These are phyloP conservation scores for Megalonaias nervosa DNA, from an alignment of 1,140 invertebrate species.

Conservation along the genomic window DNA sequence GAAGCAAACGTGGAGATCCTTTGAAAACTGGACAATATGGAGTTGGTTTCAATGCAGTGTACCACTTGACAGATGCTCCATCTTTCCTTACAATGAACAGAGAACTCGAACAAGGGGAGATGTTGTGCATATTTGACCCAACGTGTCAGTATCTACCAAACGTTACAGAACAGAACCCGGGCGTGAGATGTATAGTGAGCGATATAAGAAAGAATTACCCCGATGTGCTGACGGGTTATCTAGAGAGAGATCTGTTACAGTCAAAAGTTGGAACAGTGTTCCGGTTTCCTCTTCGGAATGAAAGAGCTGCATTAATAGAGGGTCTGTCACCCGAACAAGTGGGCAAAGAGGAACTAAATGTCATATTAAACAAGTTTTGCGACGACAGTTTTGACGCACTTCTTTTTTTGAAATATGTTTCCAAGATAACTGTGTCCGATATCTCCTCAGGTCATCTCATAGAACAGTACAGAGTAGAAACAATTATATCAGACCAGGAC, in stretches of 20 bases:
- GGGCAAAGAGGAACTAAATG: conserved; percentile 17
- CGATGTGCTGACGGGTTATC: conserved; percentile 1
- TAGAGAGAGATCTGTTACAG: too few species aligned
- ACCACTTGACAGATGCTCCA: conserved; percentile 65
- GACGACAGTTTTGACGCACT: conserved; percentile 45
- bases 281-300: conserved; percentile 44
- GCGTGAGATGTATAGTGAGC: conserved; percentile 37
- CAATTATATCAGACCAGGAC: conserved; percentile 10
- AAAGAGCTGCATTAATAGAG: conserved; percentile 32
- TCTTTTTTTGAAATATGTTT: conserved; percentile 51
- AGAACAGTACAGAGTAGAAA: conserved; percentile 28
- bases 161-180: conserved; percentile 46
- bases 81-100: conserved; percentile 53
- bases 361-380: conserved; percentile 44
- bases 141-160: conserved; percentile 48
- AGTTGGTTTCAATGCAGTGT: conserved; percentile 67
- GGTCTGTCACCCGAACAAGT: conserved; percentile 32
- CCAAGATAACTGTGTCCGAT: conserved; percentile 38
- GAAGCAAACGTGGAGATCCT: conserved; percentile 51
- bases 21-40: conserved; percentile 61
- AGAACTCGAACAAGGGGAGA: conserved; percentile 25
- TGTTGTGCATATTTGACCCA: conserved; percentile 63
- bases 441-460: conserved; percentile 14
- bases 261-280: conserved; percentile 33
- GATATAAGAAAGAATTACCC: background rate